These are phyloP conservation scores for Antheraea mylitta DNA, from an alignment of 1,140 invertebrate genomes.

Conservation along the genomic window DNA sequence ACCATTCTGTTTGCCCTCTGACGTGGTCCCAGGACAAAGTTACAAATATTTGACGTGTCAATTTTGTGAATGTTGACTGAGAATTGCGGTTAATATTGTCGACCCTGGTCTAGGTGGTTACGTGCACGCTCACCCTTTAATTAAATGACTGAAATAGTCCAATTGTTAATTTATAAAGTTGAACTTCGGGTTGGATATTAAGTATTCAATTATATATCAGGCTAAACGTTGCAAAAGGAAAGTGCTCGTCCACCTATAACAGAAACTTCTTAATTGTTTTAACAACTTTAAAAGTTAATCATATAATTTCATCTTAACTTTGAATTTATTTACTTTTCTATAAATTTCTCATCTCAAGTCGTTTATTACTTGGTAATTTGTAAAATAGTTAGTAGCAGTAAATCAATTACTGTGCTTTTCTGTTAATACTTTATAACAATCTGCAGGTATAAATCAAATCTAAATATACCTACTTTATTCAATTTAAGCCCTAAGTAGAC, in stretches of 20 bases:
- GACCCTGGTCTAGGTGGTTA: conserved; percentile 54
- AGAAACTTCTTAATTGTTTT: background rate
- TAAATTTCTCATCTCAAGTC: background rate
- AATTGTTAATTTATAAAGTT: conserved; percentile 64
- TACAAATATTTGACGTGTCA: conserved; percentile 79
- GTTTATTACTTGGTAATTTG: no score
- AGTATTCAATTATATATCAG: conserved; percentile 31
- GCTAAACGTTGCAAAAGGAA: conserved; percentile 4
- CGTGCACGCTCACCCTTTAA: conserved; percentile 68
- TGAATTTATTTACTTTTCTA: background rate
- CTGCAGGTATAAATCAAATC: no score
- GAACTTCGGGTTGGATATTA: conserved; percentile 34
- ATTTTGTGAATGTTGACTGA: conserved; percentile 78
- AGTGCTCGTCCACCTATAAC: background rate
- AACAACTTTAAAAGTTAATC: background rate
- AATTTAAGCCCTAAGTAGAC: no score
- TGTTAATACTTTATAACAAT: no score
- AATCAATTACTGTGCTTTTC: no score
- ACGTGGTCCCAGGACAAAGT: conserved; percentile 77
- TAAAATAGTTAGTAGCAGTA: no score
- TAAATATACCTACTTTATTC: no score
- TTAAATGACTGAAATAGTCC: conserved; percentile 74
- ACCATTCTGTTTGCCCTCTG: conserved; percentile 76
- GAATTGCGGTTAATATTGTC: conserved; percentile 77
- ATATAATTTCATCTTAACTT: background rate